Evolutionary conservation across 2,113 vertebrate genomes (phyloP).

Genomic region (Chauna torquata): DNA sequence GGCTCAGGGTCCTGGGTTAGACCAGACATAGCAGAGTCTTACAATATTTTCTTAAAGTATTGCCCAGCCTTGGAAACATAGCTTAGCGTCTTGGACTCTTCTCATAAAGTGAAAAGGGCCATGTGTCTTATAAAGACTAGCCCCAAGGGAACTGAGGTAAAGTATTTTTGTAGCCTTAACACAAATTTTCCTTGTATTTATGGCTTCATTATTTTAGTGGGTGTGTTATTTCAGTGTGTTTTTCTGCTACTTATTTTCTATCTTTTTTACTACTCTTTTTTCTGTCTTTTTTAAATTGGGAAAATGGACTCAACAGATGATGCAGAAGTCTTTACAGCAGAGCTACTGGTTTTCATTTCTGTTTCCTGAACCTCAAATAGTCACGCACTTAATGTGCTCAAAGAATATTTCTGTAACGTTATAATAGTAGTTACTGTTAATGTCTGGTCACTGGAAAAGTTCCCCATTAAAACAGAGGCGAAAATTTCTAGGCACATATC

Average conservation of each 20-base stretch:
- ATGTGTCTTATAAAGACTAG: slow-evolving; percentile 69
- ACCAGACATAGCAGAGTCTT: background rate
- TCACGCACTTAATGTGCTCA: background rate
- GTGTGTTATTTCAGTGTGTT: slow-evolving; percentile 63
- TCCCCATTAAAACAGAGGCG: background rate
- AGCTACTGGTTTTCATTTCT: slow-evolving; percentile 40
- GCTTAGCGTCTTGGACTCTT: slow-evolving; percentile 52
- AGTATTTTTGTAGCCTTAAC: slow-evolving; percentile 72
- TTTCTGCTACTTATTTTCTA: slow-evolving; percentile 69
- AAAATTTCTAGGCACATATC: background rate
- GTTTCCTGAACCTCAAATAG: background rate
- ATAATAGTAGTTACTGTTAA: background rate
- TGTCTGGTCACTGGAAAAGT: background rate
- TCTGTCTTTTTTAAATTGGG: slow-evolving; percentile 19
- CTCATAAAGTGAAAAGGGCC: slow-evolving; percentile 55
- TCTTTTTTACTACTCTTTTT: slow-evolving; percentile 18
- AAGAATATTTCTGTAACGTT: background rate
- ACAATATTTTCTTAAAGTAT: slow-evolving; percentile 51
- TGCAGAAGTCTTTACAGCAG: slow-evolving; percentile 32
- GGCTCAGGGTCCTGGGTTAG: background rate
- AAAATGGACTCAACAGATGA: slow-evolving; percentile 62
- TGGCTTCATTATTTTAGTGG: slow-evolving; percentile 66
- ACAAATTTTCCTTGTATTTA: slow-evolving; percentile 71
- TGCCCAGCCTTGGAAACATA: slow-evolving; percentile 55
- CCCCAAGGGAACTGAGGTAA: slow-evolving; percentile 63